Percentiles rank a stretch among this genome's conserved stretches.
Evolutionary conservation across 1,140 invertebrate genomes (phyloP).

Genomic region (Calephelis nemesis): DNA sequence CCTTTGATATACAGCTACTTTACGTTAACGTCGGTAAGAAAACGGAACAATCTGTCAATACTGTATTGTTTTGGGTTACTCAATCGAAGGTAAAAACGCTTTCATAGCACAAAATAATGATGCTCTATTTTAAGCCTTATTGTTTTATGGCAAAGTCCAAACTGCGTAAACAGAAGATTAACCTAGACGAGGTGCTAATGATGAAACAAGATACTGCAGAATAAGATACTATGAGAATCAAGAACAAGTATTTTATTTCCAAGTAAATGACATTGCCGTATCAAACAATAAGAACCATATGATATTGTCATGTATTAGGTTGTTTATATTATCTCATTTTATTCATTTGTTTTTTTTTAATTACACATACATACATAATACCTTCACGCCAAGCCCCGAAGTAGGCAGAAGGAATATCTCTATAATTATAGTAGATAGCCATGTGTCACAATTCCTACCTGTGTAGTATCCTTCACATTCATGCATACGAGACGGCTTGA

Average conservation of each 20-base stretch:
- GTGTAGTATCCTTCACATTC: too few relatives aligned
- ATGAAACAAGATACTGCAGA: slow-evolving; percentile 6
- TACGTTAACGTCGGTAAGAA: background rate
- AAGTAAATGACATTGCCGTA: background rate
- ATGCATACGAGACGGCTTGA: too few relatives aligned
- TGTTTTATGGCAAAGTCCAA: background rate
- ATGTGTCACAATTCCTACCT: too few relatives aligned
- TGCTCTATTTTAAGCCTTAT: background rate
- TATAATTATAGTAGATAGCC: too few relatives aligned
- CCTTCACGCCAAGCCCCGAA: too few relatives aligned
- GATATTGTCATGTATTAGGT: too few relatives aligned
- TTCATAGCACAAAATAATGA: background rate
- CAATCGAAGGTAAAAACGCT: slow-evolving; percentile 9
- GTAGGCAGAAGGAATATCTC: too few relatives aligned
- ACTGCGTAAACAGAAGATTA: background rate
- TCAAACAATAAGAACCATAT: too few relatives aligned
- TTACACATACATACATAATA: too few relatives aligned
- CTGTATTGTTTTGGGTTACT: background rate
- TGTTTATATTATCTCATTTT: too few relatives aligned
- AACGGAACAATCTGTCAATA: slow-evolving; percentile 13
- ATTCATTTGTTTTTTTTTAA: too few relatives aligned
- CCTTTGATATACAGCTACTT: background rate
- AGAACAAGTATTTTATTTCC: background rate
- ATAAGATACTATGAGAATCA: slow-evolving; percentile 3
- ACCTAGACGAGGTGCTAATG: slow-evolving; percentile 12